Evolutionary conservation across 2,113 vertebrate species (phyloP).

Genomic region (human (Homo sapiens)): GRCh38 chr12:85462501-85463000

Average conservation of each 20-base stretch:
- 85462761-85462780: neutral
- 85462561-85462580: neutral
- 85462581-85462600: neutral
- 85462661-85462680: neutral
- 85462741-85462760: neutral
- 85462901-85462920: neutral
- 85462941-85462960: neutral
- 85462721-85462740: conserved; percentile 19
- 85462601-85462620: neutral
- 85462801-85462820: neutral
- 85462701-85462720: neutral
- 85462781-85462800: neutral
- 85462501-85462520: neutral
- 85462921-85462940: neutral
- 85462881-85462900: neutral
- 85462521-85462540: neutral
- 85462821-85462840: neutral
- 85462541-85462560: neutral
- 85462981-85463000: neutral
- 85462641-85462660: neutral
- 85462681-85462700: conserved; percentile 30
- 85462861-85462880: neutral
- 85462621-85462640: neutral
- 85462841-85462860: neutral
- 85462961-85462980: neutral